Base-by-base conservation (phyloP, 37 sponge, comb jelly and placozoan species). In the Bolinopsis microptera region DNA sequence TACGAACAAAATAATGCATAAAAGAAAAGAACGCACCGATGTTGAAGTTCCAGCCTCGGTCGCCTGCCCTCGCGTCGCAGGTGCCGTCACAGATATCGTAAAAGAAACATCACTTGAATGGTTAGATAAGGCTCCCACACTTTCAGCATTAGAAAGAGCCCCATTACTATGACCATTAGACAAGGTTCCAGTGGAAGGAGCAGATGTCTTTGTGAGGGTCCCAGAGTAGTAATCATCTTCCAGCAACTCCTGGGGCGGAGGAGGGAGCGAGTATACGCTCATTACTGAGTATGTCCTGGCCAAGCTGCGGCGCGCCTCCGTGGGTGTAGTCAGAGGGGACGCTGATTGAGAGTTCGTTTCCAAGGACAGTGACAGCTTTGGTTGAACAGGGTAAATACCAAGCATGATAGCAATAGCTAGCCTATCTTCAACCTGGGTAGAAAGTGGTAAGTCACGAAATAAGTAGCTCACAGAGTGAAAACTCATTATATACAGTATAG, bases 231-330 rank as follows among this genome's bases (percentile, higher is more conserved):
- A 48, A 48, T 3, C 37, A 34, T 32, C 37, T 8, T 24, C 2
- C 16, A 41, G 90, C 27, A 41, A 27, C 61, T 86, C 90, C 1
- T 36, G 90, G n/a, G 90, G 90, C 0, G 90, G 90, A 1, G 90
- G 90, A 39, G 90, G 90, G 28, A 86, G 90, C 61, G 90, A 86
- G 90, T 86, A 86, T 3, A 86, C 90, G 26, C 61, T 41, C 90
- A 86, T 86, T 8, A 86, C 90, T 1, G 90, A 86, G 41, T 39
- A 39, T 3, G 90, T 86, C 0, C 90, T 35, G 27, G 90, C 41
- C 21, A 77, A 32, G 5, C 80, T 32, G 1, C 80, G 80, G 37
- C 80, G 80, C 5, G 9, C 33, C 32, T 77, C 80, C 16, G 80
- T 77, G 36, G 80, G 80, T 0, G 80, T 77, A 2, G 80, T 32